These are phyloP conservation scores for Conomelus anceps DNA, from an alignment of 2,888 invertebrate genomes.

Conservation along the genomic window DNA sequence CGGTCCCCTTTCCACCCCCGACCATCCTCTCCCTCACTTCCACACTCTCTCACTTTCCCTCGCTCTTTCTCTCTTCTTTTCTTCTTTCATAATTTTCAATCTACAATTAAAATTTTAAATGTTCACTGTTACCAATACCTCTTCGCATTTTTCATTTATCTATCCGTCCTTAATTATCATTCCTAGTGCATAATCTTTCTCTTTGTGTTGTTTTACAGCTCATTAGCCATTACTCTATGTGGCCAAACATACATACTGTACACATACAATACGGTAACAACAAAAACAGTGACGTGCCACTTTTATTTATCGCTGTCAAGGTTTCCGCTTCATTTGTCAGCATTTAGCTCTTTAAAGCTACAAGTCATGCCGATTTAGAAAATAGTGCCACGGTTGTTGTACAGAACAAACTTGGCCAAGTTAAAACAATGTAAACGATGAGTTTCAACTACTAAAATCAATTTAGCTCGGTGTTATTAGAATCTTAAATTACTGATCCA, in stretches of 20 bases:
- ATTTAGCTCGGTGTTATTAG: not conserved
- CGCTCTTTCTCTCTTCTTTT: too few relatives aligned
- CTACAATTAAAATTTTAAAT: not conserved
- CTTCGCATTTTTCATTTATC: too few relatives aligned
- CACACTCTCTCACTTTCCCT: too few relatives aligned
- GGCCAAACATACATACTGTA: not conserved
- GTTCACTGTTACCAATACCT: too few relatives aligned
- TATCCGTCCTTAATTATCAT: not conserved
- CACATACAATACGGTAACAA: not conserved
- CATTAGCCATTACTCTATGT: not conserved
- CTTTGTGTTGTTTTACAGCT: not conserved
- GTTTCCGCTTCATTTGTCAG: not conserved
- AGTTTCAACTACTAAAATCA: not conserved
- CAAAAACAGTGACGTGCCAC: not conserved
- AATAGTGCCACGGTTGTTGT: not conserved
- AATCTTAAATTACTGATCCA: not conserved
- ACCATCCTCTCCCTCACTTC: not conserved
- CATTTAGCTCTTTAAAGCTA: too few relatives aligned
- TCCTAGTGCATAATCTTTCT: not conserved
- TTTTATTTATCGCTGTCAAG: not conserved
- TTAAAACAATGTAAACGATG: not conserved
- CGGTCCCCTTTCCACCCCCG: too few relatives aligned
- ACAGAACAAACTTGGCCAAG: not conserved
- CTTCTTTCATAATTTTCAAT: too few relatives aligned
- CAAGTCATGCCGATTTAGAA: too few relatives aligned